Evolutionary conservation across 2,888 invertebrate species (phyloP).

Genomic region (Leptinotarsa rubiginosa): DNA sequence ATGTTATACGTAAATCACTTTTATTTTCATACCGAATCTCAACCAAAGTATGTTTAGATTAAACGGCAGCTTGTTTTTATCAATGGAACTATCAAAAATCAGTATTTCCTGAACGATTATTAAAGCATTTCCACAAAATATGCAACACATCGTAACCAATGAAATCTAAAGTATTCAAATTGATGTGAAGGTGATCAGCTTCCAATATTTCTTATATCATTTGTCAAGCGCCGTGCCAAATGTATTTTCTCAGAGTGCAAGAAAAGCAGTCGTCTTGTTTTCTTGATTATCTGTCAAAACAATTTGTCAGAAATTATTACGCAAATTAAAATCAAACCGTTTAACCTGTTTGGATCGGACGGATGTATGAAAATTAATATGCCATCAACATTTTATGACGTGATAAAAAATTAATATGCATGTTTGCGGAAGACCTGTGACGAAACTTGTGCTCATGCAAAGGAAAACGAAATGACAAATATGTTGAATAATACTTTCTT

Average conservation of each 20-base stretch:
- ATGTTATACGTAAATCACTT: too few species aligned
- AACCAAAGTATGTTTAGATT: too few species aligned
- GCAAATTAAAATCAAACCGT: background rate
- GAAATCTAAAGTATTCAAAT: background rate
- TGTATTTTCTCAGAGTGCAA: background rate
- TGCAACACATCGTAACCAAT: background rate
- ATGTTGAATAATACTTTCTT: background rate
- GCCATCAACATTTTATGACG: conserved; percentile 8
- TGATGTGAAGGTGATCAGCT: background rate
- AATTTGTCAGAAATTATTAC: conserved; percentile 12
- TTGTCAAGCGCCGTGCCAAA: conserved; percentile 6
- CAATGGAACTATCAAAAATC: too few species aligned
- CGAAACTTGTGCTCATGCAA: background rate
- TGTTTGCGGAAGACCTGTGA: conserved; percentile 1
- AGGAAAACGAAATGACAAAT: background rate
- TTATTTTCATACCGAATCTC: too few species aligned
- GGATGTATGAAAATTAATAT: conserved; percentile 7
- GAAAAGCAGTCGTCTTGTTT: background rate
- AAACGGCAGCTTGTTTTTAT: too few species aligned
- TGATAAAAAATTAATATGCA: background rate
- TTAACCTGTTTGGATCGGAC: background rate
- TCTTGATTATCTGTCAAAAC: conserved; percentile 8
- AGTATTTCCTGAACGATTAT: too few species aligned
- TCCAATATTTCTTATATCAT: background rate
- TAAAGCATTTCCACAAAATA: too few species aligned